Conservation (phyloP, 2,113 vertebrate genomes). For the Sphyrna mokarran region DNA sequence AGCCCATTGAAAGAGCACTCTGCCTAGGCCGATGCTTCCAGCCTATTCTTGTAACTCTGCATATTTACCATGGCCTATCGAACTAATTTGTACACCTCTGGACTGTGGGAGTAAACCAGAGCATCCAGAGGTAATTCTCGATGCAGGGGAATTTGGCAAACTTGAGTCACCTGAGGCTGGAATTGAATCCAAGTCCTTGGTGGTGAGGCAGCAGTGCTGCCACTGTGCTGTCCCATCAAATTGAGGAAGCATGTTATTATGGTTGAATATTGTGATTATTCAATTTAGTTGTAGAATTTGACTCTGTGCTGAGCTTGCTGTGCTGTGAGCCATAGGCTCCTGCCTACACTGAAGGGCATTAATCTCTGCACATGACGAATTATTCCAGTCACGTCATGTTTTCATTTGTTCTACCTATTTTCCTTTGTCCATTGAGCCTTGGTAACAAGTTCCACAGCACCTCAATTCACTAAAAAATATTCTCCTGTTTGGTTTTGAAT, state of each 20-base stretch:
- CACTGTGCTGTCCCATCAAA: too few relatives aligned
- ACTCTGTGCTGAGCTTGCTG: background rate
- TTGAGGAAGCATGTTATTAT: background rate
- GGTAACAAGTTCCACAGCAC: background rate
- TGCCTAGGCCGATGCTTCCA: too few relatives aligned
- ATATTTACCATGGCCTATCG: too few relatives aligned
- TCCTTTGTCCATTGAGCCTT: background rate
- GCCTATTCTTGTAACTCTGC: too few relatives aligned
- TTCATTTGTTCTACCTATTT: background rate
- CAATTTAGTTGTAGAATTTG: background rate
- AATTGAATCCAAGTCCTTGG: too few relatives aligned
- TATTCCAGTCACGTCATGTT: background rate
- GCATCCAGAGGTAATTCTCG: too few relatives aligned
- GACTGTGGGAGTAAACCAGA: too few relatives aligned
- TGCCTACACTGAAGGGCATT: background rate
- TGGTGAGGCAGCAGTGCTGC: too few relatives aligned
- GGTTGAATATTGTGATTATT: background rate
- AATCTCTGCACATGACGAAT: background rate
- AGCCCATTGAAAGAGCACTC: too few relatives aligned
- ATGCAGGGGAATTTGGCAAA: too few relatives aligned
- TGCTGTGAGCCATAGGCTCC: background rate
- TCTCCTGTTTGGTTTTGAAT: background rate
- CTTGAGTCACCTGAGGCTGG: too few relatives aligned
- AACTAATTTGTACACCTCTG: too few relatives aligned
- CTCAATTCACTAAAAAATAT: background rate